Conservation (phyloP, 2,113 vertebrate species). For the Scophthalmus maximus region DNA sequence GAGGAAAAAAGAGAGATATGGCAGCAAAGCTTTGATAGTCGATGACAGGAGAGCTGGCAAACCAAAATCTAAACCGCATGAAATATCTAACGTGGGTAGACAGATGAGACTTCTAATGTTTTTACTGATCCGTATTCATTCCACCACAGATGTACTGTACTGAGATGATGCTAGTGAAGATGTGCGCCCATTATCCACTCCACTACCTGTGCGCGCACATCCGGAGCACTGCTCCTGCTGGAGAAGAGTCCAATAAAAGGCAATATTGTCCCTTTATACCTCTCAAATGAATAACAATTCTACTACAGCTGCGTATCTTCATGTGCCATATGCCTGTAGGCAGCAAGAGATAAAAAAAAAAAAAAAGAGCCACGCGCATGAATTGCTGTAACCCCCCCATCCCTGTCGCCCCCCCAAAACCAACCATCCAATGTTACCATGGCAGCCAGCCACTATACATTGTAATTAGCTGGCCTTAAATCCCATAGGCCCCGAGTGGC, state of each 20-base stretch:
- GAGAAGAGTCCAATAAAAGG: constrained; percentile 36
- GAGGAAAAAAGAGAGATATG: background rate
- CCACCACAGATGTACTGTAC: background rate
- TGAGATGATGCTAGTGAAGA: constrained; percentile 25
- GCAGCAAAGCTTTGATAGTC: constrained; percentile 10
- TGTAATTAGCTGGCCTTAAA: constrained; percentile 73
- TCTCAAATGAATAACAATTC: constrained; percentile 52
- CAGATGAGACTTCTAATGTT: background rate
- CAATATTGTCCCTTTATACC: constrained; percentile 29
- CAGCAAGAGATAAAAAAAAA: constrained; percentile 55
- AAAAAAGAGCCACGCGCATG: constrained; percentile 42
- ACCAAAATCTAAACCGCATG: background rate
- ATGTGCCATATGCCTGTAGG: constrained; percentile 62
- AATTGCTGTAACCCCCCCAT: constrained; percentile 24
- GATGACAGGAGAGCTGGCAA: constrained; percentile 12
- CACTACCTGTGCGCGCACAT: constrained; percentile 33
- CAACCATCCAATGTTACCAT: constrained; percentile 68
- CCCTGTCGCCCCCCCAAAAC: constrained; percentile 23
- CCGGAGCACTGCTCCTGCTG: constrained; percentile 19
- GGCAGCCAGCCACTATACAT: constrained; percentile 73
- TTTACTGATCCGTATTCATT: background rate
- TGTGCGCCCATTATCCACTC: constrained; percentile 40
- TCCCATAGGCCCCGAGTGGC: constrained; percentile 45
- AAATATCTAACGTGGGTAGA: constrained; percentile 7
- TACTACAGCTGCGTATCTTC: constrained; percentile 65